Base-by-base conservation (phyloP, 2,888 invertebrate species). In the Athripsodes cinereus region DNA sequence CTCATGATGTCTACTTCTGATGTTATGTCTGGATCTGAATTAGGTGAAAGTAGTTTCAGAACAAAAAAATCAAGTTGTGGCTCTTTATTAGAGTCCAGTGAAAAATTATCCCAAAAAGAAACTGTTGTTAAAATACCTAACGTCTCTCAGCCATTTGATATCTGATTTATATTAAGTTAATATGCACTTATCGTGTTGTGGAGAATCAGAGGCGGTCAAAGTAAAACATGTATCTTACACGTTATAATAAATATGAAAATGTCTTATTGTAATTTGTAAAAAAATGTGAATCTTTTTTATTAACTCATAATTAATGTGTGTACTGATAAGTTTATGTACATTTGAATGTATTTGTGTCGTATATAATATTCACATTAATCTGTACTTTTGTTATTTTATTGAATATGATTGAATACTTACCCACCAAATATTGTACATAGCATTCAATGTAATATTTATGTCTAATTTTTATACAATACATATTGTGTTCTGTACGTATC, bases 51-150 rank as follows among this genome's bases (percentile, higher is more conserved):
- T 68, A 61, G 18, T 50, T 75, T 10, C 74, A 70, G 1, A 74
- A 68, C 72, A 1, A 77, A 78, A 59, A 79, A 78, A 67, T 74
- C 72, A 51, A 78, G 78, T 62, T 74, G 76, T 1, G 76, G 74
- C 10, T 78, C 79, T 0, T 72, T 79, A 10, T 72, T 77, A 49
- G 79, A 79, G 44, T 68, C 72, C 2, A 49, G 21, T 13, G 57
- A 59, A 18, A 53, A 52, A 48, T 35, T 48, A 19, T 71, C 74
- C 34, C 73, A 74, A n/a, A 73, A 68, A 61, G 79, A 79, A 16
- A 78, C 78, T 0, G 70, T 79, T 8, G 73, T 78, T 52, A 71
- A 78, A 65, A 75, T 78, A 73, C 75, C 74, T 1, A 74, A 55
- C 6, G 22, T 60, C 46, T 60, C 57, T 19, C 62, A 62, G 47